Evolutionary conservation across 2,888 invertebrate genomes (phyloP).

Genomic region (Boloria selene): DNA sequence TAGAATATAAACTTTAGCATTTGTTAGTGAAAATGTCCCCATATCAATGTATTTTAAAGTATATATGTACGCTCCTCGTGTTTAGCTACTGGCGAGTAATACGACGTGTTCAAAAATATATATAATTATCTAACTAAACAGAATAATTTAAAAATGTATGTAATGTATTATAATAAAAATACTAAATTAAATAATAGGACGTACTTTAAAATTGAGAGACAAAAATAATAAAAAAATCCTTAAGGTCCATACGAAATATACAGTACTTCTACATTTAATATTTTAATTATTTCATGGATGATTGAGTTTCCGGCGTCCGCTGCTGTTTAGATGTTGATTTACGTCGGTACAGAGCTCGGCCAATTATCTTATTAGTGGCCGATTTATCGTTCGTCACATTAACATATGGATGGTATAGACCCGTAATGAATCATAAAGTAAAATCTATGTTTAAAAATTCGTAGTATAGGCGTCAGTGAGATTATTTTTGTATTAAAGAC

Average conservation of each 20-base stretch:
- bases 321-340: conserved; percentile 80
- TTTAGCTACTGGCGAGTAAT: no score
- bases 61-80: no score
- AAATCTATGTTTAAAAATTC: background rate
- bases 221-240: background rate
- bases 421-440: conserved; percentile 47
- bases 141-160: no score
- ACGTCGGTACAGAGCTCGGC: conserved; percentile 72
- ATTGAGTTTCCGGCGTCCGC: conserved; percentile 45
- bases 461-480: no score
- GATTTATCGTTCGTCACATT: conserved; percentile 80
- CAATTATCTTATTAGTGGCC: conserved; percentile 81
- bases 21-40: no score
- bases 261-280: conserved; percentile 20
- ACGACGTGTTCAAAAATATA: no score
- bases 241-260: background rate
- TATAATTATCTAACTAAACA: no score
- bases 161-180: background rate
- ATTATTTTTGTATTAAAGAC: no score
- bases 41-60: no score
- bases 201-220: background rate
- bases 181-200: background rate
- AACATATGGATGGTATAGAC: conserved; percentile 64
- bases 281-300: conserved; percentile 37
- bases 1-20: background rate